Evolutionary conservation across 2,888 invertebrate species (phyloP).

Genomic region (Oasisia sp.): DNA sequence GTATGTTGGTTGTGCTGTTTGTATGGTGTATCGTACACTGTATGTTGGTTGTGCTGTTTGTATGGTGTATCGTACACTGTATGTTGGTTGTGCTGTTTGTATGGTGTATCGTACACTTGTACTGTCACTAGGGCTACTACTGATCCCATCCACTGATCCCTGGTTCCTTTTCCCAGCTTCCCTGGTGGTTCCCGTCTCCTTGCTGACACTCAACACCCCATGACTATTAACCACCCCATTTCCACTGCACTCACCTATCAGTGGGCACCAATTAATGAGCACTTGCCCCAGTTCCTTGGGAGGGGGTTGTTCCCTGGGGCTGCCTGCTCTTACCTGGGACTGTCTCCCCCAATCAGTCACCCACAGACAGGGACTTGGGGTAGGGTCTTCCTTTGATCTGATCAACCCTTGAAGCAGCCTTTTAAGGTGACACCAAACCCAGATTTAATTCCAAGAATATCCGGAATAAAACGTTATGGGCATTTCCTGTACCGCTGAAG

Average conservation of each 20-base stretch:
- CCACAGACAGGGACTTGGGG: not conserved
- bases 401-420: not conserved
- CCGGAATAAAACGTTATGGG: not conserved
- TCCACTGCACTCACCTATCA: not conserved
- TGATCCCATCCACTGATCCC: not conserved
- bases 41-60: no score
- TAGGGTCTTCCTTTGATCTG: not conserved
- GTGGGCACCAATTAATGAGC: not conserved
- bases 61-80: no score
- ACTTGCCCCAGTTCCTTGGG: not conserved
- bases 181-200: not conserved
- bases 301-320: not conserved
- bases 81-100: no score
- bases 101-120: no score
- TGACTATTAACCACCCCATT: not conserved
- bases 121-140: not conserved
- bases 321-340: not conserved
- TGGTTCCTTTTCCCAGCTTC: not conserved
- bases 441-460: not conserved
- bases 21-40: no score
- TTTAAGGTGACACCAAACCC: slow-evolving; percentile 12
- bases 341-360: not conserved
- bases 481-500: not conserved
- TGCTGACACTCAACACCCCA: not conserved
- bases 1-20: no score